Percentiles rank a stretch among this genome's conserved stretches.
Evolutionary conservation across 2,888 invertebrate genomes (phyloP).

Genomic region (Fragum whitleyi): DNA sequence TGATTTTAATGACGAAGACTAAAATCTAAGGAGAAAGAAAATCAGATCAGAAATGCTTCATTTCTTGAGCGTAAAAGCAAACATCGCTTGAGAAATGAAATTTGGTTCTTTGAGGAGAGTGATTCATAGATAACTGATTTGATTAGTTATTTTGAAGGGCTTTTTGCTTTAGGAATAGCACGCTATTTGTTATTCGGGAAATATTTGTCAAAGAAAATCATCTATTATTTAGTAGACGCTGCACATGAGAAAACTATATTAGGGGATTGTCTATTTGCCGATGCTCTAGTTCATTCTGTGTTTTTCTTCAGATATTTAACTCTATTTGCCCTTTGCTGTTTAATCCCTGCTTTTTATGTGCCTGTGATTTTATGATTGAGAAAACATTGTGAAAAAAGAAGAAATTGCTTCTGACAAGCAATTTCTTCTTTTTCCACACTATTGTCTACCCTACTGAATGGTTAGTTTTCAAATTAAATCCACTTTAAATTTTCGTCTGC

Average conservation of each 20-base stretch:
- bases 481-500: too few species aligned
- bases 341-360: too few species aligned
- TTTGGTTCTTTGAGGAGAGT: conserved; percentile 6
- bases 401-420: too few species aligned
- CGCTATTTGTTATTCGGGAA: neutral
- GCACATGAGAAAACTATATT: neutral
- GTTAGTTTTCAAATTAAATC: too few species aligned
- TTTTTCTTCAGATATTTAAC: too few species aligned
- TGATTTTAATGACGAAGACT: neutral
- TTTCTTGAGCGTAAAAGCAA: conserved; percentile 12
- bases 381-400: too few species aligned
- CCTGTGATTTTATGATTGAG: too few species aligned
- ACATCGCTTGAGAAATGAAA: conserved; percentile 5
- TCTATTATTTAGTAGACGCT: conserved; percentile 7
- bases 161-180: neutral
- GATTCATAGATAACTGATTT: conserved; percentile 26
- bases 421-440: too few species aligned
- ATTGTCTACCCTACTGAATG: too few species aligned
- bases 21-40: neutral
- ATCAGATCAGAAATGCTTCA: neutral
- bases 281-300: too few species aligned
- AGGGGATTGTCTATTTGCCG: neutral
- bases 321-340: too few species aligned
- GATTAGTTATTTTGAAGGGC: conserved; percentile 7
- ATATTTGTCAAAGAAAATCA: conserved; percentile 12